Percentiles rank a stretch among this genome's conserved stretches.
Evolutionary conservation across 2,888 invertebrate species (phyloP).

Genomic region (Ophioninae sp.): DNA sequence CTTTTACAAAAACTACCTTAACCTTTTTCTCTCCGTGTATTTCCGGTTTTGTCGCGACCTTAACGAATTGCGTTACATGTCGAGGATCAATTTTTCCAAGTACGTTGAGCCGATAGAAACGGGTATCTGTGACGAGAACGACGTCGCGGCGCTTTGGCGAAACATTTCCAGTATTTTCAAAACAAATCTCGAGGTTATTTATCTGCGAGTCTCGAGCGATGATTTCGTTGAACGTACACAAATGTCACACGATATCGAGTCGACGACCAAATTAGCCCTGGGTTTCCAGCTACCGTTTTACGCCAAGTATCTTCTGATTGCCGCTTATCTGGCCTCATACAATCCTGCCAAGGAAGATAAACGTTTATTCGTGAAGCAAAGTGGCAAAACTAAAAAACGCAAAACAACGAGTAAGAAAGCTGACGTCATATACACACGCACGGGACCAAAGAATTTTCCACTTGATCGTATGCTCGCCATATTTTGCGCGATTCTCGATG

Average conservation of each 20-base stretch:
- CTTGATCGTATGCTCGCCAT: slow-evolving; percentile 92
- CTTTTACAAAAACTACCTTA: slow-evolving; percentile 91
- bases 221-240: slow-evolving; percentile 71
- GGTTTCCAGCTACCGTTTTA: slow-evolving; percentile 93
- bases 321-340: slow-evolving; percentile 95
- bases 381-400: slow-evolving; percentile 88
- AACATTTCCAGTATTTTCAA: slow-evolving; percentile 90
- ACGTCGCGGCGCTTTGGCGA: slow-evolving; percentile 89
- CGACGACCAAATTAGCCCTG: slow-evolving; percentile 75
- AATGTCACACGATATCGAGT: slow-evolving; percentile 75
- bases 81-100: slow-evolving; percentile 88
- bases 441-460: slow-evolving; percentile 92
- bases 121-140: slow-evolving; percentile 84
- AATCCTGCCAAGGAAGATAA: slow-evolving; percentile 95
- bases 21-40: slow-evolving; percentile 92
- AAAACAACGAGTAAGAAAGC: slow-evolving; percentile 75
- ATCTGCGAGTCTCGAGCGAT: slow-evolving; percentile 84
- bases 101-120: slow-evolving; percentile 90
- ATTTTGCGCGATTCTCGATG: slow-evolving; percentile 93
- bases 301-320: slow-evolving; percentile 93
- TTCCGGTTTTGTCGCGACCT: slow-evolving; percentile 92
- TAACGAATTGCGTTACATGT: slow-evolving; percentile 91
- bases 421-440: slow-evolving; percentile 85
- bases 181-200: slow-evolving; percentile 89
- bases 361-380: slow-evolving; percentile 91